These are phyloP conservation scores for Lepus timidus DNA, from an alignment of 2,113 vertebrate genomes.

Conservation along the genomic window DNA sequence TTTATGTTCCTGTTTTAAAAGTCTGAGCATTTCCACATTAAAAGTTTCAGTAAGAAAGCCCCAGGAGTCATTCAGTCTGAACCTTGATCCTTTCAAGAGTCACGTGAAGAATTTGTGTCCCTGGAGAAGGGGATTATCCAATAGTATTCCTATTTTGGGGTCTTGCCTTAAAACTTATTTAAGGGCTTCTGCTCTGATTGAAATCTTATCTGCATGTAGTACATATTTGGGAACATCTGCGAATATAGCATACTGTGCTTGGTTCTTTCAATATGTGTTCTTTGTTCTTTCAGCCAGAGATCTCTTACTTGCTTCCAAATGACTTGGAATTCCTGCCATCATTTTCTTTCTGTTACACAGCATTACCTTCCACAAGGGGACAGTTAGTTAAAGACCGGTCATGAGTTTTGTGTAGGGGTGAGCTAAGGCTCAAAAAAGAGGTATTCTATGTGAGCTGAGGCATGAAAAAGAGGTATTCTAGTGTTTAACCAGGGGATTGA, in stretches of 20 bases:
- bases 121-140: background rate
- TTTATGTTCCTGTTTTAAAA: background rate
- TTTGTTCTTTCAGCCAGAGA: conserved; percentile 44
- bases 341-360: conserved; percentile 43
- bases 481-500: background rate
- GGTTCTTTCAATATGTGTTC: conserved; percentile 10
- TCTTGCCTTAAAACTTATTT: background rate
- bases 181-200: background rate
- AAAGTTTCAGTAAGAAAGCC: conserved; percentile 1
- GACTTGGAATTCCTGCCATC: conserved; percentile 43
- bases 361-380: background rate
- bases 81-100: background rate
- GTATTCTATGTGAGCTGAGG: background rate
- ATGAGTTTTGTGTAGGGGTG: background rate
- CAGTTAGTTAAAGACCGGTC: background rate
- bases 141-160: background rate
- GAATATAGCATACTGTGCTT: background rate
- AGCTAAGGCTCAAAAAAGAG: background rate
- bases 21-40: background rate
- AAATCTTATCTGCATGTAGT: background rate
- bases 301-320: conserved; percentile 22
- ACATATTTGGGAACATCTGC: conserved; percentile 21
- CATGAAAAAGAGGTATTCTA: background rate
- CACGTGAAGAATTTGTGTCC: background rate
- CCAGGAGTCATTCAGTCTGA: background rate